phyloP scores from a whole-genome alignment of 2,888 invertebrate species.

The Auanema freiburgensis region DNA sequence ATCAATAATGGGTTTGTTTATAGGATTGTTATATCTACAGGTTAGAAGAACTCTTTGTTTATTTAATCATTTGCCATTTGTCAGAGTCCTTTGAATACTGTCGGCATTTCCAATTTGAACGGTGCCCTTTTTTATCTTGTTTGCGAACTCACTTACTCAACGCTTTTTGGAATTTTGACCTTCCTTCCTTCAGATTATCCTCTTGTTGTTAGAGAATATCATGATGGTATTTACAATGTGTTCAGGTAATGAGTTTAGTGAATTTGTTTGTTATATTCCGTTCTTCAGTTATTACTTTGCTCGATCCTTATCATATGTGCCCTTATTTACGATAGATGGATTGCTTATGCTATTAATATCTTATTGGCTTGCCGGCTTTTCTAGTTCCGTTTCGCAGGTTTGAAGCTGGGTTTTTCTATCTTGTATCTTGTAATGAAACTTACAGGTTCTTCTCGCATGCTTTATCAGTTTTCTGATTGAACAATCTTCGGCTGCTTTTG shows the following conservation, averaged over 20 bases:
- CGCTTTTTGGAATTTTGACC: slow-evolving; percentile 87
- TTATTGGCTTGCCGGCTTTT: slow-evolving; percentile 82
- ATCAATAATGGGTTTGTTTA: slow-evolving; percentile 68
- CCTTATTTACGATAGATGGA: slow-evolving; percentile 73
- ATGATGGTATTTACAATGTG: slow-evolving; percentile 84
- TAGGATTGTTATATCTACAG: slow-evolving; percentile 78
- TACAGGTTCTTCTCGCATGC: slow-evolving; percentile 35
- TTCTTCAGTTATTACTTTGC: slow-evolving; percentile 53
- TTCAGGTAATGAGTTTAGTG: slow-evolving; percentile 15
- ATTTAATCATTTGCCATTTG: neutral
- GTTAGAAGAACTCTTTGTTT: slow-evolving; percentile 2
- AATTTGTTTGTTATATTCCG: neutral
- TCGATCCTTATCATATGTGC: slow-evolving; percentile 56
- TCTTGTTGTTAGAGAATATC: slow-evolving; percentile 84
- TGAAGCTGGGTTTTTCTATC: neutral
- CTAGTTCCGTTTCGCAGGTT: slow-evolving; percentile 13
- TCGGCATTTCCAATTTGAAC: slow-evolving; percentile 92
- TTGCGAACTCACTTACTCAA: slow-evolving; percentile 73
- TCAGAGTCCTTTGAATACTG: slow-evolving; percentile 68
- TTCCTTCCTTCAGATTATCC: slow-evolving; percentile 87
- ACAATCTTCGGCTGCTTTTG: slow-evolving; percentile 52
- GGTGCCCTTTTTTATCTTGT: slow-evolving; percentile 84
- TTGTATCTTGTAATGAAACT: too few relatives aligned
- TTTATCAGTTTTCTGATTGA: slow-evolving; percentile 47
- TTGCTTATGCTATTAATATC: slow-evolving; percentile 80